A percentile compares a stretch with the other conserved stretches of the same genome.
Evolutionary conservation across 2,888 invertebrate species (phyloP).

Genomic region (Meliscaeva auricollis): DNA sequence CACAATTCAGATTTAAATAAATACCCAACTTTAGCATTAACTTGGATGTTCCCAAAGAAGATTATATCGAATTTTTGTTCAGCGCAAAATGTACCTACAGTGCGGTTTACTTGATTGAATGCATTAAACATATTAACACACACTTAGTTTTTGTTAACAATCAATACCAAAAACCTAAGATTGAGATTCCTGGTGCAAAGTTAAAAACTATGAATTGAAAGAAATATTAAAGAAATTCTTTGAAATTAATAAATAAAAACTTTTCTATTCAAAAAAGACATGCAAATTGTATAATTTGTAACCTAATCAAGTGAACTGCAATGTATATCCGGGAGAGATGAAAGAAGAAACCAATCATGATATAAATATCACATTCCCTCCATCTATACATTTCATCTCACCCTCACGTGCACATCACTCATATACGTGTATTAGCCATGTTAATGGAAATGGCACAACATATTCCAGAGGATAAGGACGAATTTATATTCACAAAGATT

Average conservation of each 20-base stretch:
- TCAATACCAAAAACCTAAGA: too few species aligned
- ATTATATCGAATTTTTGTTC: constrained; percentile 51
- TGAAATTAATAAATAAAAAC: too few species aligned
- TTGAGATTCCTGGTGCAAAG: too few species aligned
- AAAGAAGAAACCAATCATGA: constrained; percentile 48
- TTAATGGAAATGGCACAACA: constrained; percentile 63
- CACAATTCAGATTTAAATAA: constrained; percentile 35
- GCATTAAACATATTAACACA: too few species aligned
- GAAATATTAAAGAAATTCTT: too few species aligned
- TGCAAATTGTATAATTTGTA: neutral
- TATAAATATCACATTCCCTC: constrained; percentile 34
- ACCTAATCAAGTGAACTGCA: neutral
- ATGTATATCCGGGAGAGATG: constrained; percentile 28
- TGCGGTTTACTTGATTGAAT: neutral
- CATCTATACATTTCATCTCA: constrained; percentile 48
- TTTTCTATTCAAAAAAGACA: neutral
- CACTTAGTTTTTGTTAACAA: too few species aligned
- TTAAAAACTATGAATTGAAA: too few species aligned
- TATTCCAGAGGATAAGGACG: constrained; percentile 34
- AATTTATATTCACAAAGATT: constrained; percentile 47
- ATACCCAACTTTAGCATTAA: constrained; percentile 48
- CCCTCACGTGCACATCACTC: constrained; percentile 58
- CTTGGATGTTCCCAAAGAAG: constrained; percentile 47
- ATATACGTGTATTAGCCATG: constrained; percentile 65
- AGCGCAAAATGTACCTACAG: constrained; percentile 12